phyloP scores from a whole-genome alignment of 1,140 invertebrate species.

The Elymnias hypermnestra region DNA sequence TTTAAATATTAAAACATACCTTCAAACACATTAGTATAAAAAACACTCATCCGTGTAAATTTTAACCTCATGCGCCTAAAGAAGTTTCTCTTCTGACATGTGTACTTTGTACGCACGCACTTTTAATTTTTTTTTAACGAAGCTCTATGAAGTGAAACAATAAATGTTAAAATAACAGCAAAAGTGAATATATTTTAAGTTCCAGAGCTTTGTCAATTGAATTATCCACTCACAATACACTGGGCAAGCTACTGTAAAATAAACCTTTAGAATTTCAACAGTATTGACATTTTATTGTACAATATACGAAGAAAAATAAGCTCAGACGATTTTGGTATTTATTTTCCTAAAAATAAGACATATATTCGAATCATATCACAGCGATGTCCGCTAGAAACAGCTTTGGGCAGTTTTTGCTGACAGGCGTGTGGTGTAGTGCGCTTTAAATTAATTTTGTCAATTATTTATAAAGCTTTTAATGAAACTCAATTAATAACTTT shows the following conservation, averaged over 20 bases:
- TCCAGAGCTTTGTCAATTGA: constrained; percentile 20
- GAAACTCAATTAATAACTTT: constrained; percentile 5
- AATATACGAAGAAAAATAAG: background rate
- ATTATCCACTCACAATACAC: constrained; percentile 13
- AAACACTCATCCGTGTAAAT: no score
- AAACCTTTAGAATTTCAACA: constrained; percentile 18
- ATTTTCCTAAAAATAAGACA: background rate
- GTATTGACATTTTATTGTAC: constrained; percentile 19
- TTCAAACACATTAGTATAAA: no score
- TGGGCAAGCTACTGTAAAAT: constrained; percentile 14
- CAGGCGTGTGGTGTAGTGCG: constrained; percentile 10
- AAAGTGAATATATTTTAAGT: constrained; percentile 19
- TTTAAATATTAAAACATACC: no score
- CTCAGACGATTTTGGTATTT: constrained; percentile 4
- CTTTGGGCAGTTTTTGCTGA: constrained; percentile 11
- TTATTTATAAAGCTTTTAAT: constrained; percentile 18
- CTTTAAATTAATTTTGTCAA: constrained; percentile 14
- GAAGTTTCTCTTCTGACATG: no score
- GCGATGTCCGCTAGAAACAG: constrained; percentile 5
- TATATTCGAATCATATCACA: background rate
- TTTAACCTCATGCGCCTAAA: no score
- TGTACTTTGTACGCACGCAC: no score
- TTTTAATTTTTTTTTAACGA: no score
- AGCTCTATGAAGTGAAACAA: no score
- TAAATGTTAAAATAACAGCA: no score